phyloP scores from a whole-genome alignment of 2,113 vertebrate genomes.

The Nymphicus hollandicus region DNA sequence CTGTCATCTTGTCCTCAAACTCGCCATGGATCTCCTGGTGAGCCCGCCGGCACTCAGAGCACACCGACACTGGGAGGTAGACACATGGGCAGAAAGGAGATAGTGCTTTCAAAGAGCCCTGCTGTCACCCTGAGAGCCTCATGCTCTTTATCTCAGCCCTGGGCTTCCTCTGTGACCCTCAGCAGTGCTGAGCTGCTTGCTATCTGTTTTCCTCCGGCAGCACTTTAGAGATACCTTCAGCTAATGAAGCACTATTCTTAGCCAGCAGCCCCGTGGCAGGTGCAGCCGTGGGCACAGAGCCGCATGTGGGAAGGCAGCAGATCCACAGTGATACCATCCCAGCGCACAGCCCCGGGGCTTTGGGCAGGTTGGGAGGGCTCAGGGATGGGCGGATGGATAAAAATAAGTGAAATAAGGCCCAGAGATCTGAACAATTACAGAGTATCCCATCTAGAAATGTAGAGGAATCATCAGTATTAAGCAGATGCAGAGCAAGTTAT shows the following conservation, averaged over 20 bases:
- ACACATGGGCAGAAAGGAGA: background rate
- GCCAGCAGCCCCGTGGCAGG: fast-evolving
- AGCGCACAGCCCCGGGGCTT: fast-evolving
- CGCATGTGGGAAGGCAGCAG: fast-evolving
- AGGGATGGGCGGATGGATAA: background rate
- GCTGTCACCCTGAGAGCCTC: background rate
- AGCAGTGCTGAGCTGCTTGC: fast-evolving
- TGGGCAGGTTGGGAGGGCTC: fast-evolving
- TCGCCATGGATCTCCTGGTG: background rate
- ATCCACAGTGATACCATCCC: fast-evolving
- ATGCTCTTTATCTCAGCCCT: background rate
- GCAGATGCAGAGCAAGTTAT: fast-evolving
- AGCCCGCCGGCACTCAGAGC: fast-evolving
- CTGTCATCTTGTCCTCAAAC: background rate
- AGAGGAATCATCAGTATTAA: background rate
- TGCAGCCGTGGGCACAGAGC: background rate
- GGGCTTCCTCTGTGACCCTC: background rate
- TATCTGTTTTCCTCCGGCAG: background rate
- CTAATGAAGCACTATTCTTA: background rate
- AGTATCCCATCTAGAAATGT: background rate
- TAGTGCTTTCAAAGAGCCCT: background rate
- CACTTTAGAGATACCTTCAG: background rate
- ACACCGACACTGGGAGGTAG: fast-evolving
- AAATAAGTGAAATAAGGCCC: background rate
- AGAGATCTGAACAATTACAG: background rate